Percentiles rank a stretch among this genome's conserved stretches.
Conservation (phyloP, 2,113 vertebrate species). For the Peromyscus maniculatus region DNA sequence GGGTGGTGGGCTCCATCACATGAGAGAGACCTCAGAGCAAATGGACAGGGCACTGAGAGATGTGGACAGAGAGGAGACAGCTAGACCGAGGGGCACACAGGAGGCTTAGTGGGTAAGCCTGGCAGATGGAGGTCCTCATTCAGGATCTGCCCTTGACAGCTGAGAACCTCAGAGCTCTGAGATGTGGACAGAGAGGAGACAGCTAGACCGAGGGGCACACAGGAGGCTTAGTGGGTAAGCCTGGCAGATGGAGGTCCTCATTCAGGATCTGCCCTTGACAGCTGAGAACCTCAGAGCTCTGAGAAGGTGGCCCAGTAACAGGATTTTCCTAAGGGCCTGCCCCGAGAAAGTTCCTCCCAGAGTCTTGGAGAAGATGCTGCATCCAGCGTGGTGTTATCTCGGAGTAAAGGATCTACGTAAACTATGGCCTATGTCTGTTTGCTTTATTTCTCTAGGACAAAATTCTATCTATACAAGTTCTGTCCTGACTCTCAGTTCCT, state of each 20-base stretch:
- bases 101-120: background rate
- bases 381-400: no score
- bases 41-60: background rate
- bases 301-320: background rate
- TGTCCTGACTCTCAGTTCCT: no score
- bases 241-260: background rate
- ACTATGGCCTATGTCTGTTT: no score
- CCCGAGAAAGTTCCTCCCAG: no score
- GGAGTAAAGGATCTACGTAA: no score
- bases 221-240: background rate
- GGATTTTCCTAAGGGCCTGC: no score
- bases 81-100: accelerated
- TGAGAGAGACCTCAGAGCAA: background rate
- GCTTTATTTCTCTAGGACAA: no score
- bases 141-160: background rate
- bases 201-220: accelerated
- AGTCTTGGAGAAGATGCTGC: no score
- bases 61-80: background rate
- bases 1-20: background rate
- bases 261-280: background rate
- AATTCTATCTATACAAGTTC: no score
- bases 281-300: background rate
- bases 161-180: background rate
- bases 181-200: background rate
- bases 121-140: background rate